Evolutionary conservation across 1,140 invertebrate genomes (phyloP), one percentile per base, ranked within the genome.

Genomic region (Nasonia giraulti): DNA sequence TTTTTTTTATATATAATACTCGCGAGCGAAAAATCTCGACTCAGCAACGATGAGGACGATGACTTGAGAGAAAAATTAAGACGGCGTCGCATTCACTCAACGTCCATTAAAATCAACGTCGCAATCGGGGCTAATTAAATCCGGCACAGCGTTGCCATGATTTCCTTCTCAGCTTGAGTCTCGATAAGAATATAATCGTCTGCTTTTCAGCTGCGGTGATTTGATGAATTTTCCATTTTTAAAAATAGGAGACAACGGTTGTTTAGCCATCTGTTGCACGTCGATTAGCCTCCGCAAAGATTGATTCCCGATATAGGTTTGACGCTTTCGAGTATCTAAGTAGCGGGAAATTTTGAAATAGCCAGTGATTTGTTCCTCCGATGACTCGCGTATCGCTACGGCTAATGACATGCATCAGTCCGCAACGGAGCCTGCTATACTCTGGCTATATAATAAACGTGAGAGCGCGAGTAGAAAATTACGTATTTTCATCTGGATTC

Each of bases 41-140:
- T 31, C 17, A n/a, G 27, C 10, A 23, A 44, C 40, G 40, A 44
- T 7, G 40, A 44, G 40, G 5, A 37, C 27, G 33, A 37, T 27
- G 37, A 20, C 14, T 1, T n/a, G 33, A 3, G 47, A 27, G 27
- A 85, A 81, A 85, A 81, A 81, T 81, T 77, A 69, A 73, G 31
- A 80, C 33, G 55, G 1, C 40, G 50, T n/a, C 44, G 47, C 33
- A 73, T 37, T 79, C 62, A 44, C 55, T 85, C 79, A 68, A 37
- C 7, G 55, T 0, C 84, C 2, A 82, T 85, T 82, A 82, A 77
- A 82, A 78, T 85, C 79, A 85, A 71, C 66, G 75, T 73, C 80
- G 4, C 33, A 86, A 83, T 86, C 75, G 80, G 50, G 31, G 20
- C 80, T 86, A 82, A 86, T 86, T 86, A 86, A 86, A 83, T 79